Evolutionary conservation across 2,113 vertebrate genomes (phyloP).

Genomic region (Collichthys lucidus): DNA sequence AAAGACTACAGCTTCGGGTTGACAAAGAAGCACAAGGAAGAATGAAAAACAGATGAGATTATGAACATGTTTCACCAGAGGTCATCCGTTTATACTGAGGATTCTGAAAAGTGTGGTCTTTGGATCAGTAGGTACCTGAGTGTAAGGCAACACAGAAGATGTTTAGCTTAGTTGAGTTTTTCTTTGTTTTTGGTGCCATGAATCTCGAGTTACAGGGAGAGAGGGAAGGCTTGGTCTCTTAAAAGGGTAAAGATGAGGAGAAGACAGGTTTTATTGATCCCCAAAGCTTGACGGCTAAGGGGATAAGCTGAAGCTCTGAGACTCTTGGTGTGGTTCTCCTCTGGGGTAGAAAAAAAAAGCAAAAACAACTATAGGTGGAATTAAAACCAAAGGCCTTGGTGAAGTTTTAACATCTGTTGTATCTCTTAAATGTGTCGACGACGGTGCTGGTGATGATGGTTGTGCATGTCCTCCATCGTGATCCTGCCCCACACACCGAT

Average conservation of each 20-base stretch:
- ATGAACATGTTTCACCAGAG: constrained; percentile 32
- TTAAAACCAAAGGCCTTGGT: constrained; percentile 37
- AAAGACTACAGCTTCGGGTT: constrained; percentile 25
- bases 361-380: constrained; percentile 26
- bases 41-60: constrained; percentile 27
- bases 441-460: constrained; percentile 82
- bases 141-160: constrained; percentile 30
- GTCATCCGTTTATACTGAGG: constrained; percentile 24
- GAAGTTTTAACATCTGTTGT: neutral
- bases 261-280: constrained; percentile 13
- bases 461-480: constrained; percentile 93
- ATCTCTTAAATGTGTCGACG: constrained; percentile 69
- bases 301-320: constrained; percentile 44
- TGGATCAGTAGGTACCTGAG: constrained; percentile 74
- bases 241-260: constrained; percentile 12
- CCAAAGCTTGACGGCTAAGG: constrained; percentile 25
- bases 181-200: constrained; percentile 59
- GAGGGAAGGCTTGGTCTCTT: constrained; percentile 5
- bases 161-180: constrained; percentile 43
- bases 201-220: constrained; percentile 40
- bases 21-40: constrained; percentile 19
- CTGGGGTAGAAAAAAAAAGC: constrained; percentile 15
- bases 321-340: constrained; percentile 35
- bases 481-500: constrained; percentile 96
- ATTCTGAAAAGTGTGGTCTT: constrained; percentile 72